Evolutionary conservation across 1,140 invertebrate species (phyloP).

Genomic region (Trachymyrmex cornetzi): DNA sequence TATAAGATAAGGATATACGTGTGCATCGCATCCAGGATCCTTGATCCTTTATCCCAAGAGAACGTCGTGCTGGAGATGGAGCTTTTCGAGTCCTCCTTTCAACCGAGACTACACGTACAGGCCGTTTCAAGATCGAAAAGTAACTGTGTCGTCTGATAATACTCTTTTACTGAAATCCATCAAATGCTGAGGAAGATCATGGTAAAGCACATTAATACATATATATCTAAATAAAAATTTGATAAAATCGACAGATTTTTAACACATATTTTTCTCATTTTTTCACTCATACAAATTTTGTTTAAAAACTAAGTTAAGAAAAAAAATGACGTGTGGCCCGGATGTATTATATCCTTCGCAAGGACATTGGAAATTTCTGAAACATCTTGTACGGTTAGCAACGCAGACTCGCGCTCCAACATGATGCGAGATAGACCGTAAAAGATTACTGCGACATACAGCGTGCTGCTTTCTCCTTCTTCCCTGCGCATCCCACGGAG

Average conservation of each 20-base stretch:
- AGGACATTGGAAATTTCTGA: slow-evolving; percentile 66
- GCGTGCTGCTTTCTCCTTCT: slow-evolving; percentile 66
- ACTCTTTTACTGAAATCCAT: background rate
- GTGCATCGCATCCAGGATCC: slow-evolving; percentile 83
- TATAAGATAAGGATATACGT: slow-evolving; percentile 84
- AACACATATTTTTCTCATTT: background rate
- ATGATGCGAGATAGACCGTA: slow-evolving; percentile 83
- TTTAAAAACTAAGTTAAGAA: background rate
- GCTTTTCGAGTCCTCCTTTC: slow-evolving; percentile 82
- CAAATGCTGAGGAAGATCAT: background rate
- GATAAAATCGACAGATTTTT: background rate
- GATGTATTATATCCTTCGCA: background rate
- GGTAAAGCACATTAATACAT: background rate
- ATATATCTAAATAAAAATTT: background rate
- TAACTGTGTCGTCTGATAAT: background rate
- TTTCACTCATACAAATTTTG: background rate
- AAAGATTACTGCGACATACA: slow-evolving; percentile 84
- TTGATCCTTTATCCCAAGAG: slow-evolving; percentile 85
- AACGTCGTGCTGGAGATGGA: slow-evolving; percentile 77
- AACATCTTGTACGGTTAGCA: slow-evolving; percentile 74
- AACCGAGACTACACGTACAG: slow-evolving; percentile 75
- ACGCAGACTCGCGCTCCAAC: slow-evolving; percentile 71
- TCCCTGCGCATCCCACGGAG: slow-evolving; percentile 39
- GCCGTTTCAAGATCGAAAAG: slow-evolving; percentile 57
- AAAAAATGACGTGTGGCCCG: background rate